phyloP scores from a whole-genome alignment of 92 coral and sea anemone genomes.

The Palythoa caribaeorum region DNA sequence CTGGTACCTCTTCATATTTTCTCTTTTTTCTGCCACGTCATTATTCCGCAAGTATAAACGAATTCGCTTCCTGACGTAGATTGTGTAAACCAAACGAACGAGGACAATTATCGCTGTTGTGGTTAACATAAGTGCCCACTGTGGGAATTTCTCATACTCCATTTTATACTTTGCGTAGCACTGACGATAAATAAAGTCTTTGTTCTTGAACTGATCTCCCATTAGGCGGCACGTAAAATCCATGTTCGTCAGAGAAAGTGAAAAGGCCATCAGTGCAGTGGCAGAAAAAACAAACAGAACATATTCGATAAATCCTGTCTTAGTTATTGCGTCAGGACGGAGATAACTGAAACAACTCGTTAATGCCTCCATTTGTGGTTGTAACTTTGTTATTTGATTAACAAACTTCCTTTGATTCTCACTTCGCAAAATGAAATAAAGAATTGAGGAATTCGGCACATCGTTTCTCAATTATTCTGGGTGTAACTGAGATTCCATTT shows the following conservation, averaged over 20 bases:
- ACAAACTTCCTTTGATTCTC: too few relatives aligned
- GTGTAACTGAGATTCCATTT: too few relatives aligned
- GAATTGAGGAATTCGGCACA: too few relatives aligned
- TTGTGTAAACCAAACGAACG: not conserved
- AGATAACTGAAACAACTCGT: not conserved
- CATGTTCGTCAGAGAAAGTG: not conserved
- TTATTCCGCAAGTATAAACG: not conserved
- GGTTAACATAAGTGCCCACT: not conserved
- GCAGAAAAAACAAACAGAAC: not conserved
- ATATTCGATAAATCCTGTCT: slow-evolving; percentile 1
- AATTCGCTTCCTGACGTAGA: slow-evolving; percentile 16
- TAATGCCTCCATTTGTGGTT: not conserved
- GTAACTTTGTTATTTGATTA: too few relatives aligned
- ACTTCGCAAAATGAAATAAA: too few relatives aligned
- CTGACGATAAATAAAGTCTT: too few relatives aligned
- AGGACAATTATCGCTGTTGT: not conserved
- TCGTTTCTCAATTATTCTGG: too few relatives aligned
- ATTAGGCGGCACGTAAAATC: not conserved
- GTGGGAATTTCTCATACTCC: not conserved
- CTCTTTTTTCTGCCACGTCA: not conserved
- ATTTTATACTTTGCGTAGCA: too few relatives aligned
- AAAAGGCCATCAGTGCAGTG: not conserved
- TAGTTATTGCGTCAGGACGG: not conserved
- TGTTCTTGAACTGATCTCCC: not conserved
- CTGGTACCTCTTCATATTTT: not conserved